These are phyloP conservation scores for Fopius arisanus DNA, from an alignment of 1,140 invertebrate species.

Conservation along the genomic window DNA sequence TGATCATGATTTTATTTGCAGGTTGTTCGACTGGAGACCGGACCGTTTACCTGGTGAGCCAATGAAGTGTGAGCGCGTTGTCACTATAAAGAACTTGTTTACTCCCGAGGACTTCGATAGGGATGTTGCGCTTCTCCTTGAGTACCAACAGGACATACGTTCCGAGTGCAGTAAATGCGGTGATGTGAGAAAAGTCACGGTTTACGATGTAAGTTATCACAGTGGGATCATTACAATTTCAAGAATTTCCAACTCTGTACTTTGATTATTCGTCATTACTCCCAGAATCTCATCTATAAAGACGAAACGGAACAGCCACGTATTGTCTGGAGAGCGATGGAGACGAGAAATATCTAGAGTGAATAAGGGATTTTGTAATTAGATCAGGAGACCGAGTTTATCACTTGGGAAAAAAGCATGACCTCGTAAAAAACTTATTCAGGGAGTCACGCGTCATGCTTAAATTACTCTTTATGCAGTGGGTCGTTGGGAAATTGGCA, in stretches of 20 bases:
- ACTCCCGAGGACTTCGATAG: conserved; percentile 88
- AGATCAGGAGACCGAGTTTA: background rate
- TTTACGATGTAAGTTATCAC: conserved; percentile 85
- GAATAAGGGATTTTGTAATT: background rate
- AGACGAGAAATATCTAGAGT: background rate
- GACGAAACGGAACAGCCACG: background rate
- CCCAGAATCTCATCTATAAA: background rate
- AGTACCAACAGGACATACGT: conserved; percentile 90
- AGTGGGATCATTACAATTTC: background rate
- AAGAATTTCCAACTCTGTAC: background rate
- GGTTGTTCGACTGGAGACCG: conserved; percentile 95
- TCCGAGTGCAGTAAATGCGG: conserved; percentile 93
- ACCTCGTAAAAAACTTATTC: conserved; percentile 28
- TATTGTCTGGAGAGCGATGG: background rate
- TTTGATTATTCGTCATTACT: too few relatives aligned
- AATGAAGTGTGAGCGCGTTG: conserved; percentile 86
- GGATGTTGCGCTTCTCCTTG: conserved; percentile 86
- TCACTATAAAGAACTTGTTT: conserved; percentile 96
- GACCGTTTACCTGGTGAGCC: conserved; percentile 87
- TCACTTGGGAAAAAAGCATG: background rate
- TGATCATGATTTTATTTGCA: conserved; percentile 50
- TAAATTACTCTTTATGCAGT: conserved; percentile 34
- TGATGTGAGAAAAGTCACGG: conserved; percentile 87
- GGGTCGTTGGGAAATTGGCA: conserved; percentile 32
- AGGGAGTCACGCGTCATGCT: conserved; percentile 30